Conservation (phyloP, 2,113 vertebrate species). For the Seriola dumerili region DNA sequence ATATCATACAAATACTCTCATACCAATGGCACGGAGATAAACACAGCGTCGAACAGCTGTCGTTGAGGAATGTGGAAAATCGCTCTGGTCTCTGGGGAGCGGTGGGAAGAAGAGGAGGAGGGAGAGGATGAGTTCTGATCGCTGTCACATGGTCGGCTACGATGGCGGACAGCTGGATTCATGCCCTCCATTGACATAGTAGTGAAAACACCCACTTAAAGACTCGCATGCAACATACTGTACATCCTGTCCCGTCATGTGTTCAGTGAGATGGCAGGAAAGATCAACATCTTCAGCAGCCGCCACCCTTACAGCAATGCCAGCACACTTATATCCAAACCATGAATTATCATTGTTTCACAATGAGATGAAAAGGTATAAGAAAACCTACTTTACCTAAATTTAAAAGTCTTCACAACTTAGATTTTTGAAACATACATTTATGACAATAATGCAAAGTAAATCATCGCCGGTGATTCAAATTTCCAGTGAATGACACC, state of each 20-base stretch:
- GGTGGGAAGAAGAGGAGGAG: constrained; percentile 54
- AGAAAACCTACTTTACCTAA: neutral
- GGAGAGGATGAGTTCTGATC: constrained; percentile 21
- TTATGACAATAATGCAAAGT: no score
- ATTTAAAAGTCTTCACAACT: no score
- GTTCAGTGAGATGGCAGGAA: constrained; percentile 17
- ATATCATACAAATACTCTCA: neutral
- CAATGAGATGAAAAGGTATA: no score
- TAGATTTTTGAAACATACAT: no score
- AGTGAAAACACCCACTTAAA: constrained; percentile 59
- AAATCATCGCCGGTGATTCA: no score
- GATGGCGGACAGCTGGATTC: constrained; percentile 60
- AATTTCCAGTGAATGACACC: no score
- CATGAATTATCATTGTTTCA: no score
- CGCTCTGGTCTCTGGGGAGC: constrained; percentile 48
- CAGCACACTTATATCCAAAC: neutral
- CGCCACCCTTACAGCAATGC: neutral
- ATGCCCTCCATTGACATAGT: constrained; percentile 34
- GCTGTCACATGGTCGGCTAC: constrained; percentile 11
- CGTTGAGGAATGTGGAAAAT: constrained; percentile 67
- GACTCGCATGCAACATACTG: constrained; percentile 3
- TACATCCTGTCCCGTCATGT: constrained; percentile 37
- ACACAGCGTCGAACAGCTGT: constrained; percentile 51
- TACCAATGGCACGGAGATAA: constrained; percentile 31
- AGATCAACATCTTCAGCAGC: constrained; percentile 12